These are phyloP conservation scores for Seriola quinqueradiata DNA, from an alignment of 2,113 vertebrate species.

Conservation along the genomic window DNA sequence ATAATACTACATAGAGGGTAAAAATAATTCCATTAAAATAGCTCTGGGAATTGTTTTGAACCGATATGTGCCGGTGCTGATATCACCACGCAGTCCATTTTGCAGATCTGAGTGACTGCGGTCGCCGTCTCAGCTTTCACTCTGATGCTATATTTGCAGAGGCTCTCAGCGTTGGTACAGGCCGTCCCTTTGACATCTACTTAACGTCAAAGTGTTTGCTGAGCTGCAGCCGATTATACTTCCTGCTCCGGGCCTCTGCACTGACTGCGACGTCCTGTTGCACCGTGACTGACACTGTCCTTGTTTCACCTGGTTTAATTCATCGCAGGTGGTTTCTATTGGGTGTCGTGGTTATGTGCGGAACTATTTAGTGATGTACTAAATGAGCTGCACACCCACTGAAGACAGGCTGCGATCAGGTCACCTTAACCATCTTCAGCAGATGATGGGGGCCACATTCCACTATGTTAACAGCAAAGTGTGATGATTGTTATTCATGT, in stretches of 20 bases:
- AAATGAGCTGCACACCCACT: background rate
- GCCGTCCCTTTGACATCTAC: slow-evolving; percentile 56
- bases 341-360: background rate
- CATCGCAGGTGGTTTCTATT: background rate
- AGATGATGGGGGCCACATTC: background rate
- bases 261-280: slow-evolving; percentile 6
- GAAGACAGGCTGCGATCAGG: background rate
- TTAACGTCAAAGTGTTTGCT: slow-evolving; percentile 59
- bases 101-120: slow-evolving; percentile 30
- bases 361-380: background rate
- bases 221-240: slow-evolving; percentile 46
- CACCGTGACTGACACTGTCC: background rate
- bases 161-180: slow-evolving; percentile 35
- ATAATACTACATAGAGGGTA: background rate
- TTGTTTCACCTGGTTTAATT: background rate
- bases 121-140: slow-evolving; percentile 41
- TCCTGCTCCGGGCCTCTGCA: slow-evolving; percentile 3
- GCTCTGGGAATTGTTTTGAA: slow-evolving; percentile 19
- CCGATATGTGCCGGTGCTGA: slow-evolving; percentile 4
- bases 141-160: slow-evolving; percentile 42
- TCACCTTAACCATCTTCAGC: background rate
- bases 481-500: background rate
- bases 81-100: slow-evolving; percentile 15
- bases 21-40: background rate
- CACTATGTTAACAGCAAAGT: background rate